Evolutionary conservation across 1,140 invertebrate species (phyloP).

Genomic region (Drosophila navojoa): DNA sequence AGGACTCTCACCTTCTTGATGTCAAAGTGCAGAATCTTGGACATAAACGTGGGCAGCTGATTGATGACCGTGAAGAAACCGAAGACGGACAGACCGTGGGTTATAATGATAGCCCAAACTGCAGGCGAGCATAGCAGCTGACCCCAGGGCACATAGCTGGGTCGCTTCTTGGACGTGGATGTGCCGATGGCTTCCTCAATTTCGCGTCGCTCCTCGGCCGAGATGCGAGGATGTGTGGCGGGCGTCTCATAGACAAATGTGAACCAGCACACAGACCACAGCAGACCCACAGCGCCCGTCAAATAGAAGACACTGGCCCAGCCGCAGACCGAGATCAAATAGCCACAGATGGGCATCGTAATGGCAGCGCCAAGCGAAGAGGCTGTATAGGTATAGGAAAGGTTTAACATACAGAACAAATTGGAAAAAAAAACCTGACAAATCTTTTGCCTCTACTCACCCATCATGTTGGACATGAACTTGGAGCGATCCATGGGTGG

Average conservation of each 20-base stretch:
- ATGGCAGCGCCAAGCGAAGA: slow-evolving; percentile 92
- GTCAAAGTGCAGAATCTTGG: slow-evolving; percentile 93
- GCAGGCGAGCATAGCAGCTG: slow-evolving; percentile 91
- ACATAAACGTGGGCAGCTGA: slow-evolving; percentile 97
- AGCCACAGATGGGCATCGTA: slow-evolving; percentile 92
- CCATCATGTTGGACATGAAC: slow-evolving; percentile 95
- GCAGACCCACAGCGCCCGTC: slow-evolving; percentile 90
- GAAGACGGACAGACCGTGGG: slow-evolving; percentile 96
- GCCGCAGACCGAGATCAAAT: slow-evolving; percentile 90
- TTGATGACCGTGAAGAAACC: slow-evolving; percentile 97
- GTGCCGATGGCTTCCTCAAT: slow-evolving; percentile 90
- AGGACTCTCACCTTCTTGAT: slow-evolving; percentile 87
- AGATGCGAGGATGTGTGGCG: slow-evolving; percentile 93
- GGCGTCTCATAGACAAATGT: slow-evolving; percentile 93
- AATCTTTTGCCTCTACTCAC: slow-evolving; percentile 84
- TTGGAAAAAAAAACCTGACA: background rate
- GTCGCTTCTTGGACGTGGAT: slow-evolving; percentile 85
- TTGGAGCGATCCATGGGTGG: slow-evolving; percentile 95
- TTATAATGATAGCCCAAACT: slow-evolving; percentile 96
- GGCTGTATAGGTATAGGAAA: slow-evolving; percentile 83
- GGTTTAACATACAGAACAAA: background rate
- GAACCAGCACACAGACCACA: slow-evolving; percentile 95
- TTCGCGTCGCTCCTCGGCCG: slow-evolving; percentile 90
- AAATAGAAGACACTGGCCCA: slow-evolving; percentile 95
- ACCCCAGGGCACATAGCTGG: slow-evolving; percentile 91